phyloP scores from a whole-genome alignment of 2,113 vertebrate species.

The Pholis gunnellus region DNA sequence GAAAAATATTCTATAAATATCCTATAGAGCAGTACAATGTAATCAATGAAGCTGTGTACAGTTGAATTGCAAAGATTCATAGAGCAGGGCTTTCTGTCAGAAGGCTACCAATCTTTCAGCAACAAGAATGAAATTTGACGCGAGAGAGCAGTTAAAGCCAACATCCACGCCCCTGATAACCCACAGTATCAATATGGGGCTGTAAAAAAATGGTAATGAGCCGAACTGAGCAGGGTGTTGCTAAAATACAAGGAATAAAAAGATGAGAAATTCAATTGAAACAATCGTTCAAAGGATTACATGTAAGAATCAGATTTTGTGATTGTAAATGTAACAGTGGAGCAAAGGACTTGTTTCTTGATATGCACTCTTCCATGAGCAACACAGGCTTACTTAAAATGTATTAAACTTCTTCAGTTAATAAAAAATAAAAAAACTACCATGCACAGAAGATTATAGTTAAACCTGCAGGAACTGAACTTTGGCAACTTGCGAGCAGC shows the following conservation, averaged over 20 bases:
- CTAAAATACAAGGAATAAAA: background rate
- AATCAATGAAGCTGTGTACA: slow-evolving; percentile 23
- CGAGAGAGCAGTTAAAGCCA: background rate
- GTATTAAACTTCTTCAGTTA: slow-evolving; percentile 18
- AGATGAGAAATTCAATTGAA: background rate
- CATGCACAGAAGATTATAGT: slow-evolving; percentile 25
- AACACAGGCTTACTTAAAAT: slow-evolving; percentile 2
- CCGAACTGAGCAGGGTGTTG: slow-evolving; percentile 1
- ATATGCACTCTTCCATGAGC: background rate
- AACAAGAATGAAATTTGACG: slow-evolving; percentile 7
- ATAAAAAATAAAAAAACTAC: background rate
- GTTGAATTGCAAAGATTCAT: background rate
- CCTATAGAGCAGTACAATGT: background rate
- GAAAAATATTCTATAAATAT: background rate
- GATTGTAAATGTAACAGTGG: slow-evolving; percentile 2
- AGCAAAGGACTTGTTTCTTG: slow-evolving; percentile 24
- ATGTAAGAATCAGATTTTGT: background rate
- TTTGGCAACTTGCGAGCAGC: background rate
- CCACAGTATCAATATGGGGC: background rate
- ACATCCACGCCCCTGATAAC: background rate
- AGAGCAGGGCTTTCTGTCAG: background rate
- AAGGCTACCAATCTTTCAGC: background rate
- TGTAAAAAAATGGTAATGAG: background rate
- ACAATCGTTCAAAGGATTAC: slow-evolving; percentile 10
- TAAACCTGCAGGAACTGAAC: background rate